These are phyloP conservation scores for Melanotaenia nigrans DNA, from an alignment of 2,797 vertebrate species.

Conservation along the genomic window DNA sequence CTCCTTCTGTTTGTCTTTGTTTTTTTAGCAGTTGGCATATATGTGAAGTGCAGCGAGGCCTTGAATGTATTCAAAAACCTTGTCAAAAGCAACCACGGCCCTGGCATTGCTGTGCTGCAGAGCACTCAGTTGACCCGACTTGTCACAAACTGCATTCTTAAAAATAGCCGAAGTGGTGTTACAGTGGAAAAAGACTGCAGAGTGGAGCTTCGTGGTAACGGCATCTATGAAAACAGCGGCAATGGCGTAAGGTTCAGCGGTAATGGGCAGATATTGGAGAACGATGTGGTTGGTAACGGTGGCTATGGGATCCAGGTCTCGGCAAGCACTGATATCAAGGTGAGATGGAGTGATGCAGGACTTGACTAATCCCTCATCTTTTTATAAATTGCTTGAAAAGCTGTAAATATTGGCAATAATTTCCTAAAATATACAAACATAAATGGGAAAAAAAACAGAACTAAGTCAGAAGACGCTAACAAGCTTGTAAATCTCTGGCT, in stretches of 20 bases:
- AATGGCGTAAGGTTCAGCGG: constrained; percentile 87
- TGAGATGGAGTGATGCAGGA: constrained; percentile 44
- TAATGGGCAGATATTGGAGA: constrained; percentile 87
- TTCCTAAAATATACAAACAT: not conserved
- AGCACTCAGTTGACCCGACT: constrained; percentile 88
- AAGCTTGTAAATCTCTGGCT: not conserved
- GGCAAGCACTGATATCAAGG: constrained; percentile 88
- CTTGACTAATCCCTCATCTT: not conserved
- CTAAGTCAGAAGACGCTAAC: no score
- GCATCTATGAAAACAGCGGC: constrained; percentile 89
- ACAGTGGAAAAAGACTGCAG: constrained; percentile 87
- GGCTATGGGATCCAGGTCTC: constrained; percentile 86
- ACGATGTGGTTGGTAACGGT: constrained; percentile 88
- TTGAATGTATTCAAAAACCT: constrained; percentile 88
- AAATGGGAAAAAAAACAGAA: not conserved
- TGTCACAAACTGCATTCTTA: constrained; percentile 88
- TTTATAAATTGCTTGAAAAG: not conserved
- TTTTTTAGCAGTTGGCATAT: constrained; percentile 87
- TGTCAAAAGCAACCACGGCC: constrained; percentile 84
- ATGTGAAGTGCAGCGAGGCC: constrained; percentile 90
- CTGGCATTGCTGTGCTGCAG: constrained; percentile 87
- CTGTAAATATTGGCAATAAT: not conserved
- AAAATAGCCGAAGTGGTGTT: constrained; percentile 86
- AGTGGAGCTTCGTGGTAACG: constrained; percentile 90
- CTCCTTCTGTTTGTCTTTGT: constrained; percentile 2